Evolutionary conservation across 2,888 invertebrate species (phyloP).

Genomic region (Amphipyra berbera): DNA sequence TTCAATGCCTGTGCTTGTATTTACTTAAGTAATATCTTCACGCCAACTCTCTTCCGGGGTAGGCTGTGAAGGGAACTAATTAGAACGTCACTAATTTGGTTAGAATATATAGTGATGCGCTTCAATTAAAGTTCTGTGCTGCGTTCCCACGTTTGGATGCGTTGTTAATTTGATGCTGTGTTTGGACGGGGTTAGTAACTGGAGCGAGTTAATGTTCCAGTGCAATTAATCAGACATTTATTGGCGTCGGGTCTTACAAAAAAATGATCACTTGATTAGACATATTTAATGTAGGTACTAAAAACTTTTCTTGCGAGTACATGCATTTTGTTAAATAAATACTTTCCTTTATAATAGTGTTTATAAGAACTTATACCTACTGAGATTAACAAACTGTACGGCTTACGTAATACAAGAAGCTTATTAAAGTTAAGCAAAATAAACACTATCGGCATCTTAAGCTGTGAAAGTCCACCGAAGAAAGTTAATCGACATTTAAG

Average conservation of each 20-base stretch:
- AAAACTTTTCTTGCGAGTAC: no score
- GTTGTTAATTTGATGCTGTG: conserved; percentile 40
- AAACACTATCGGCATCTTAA: conserved; percentile 31
- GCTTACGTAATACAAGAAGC: conserved; percentile 35
- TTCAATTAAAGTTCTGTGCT: conserved; percentile 39
- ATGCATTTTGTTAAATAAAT: no score
- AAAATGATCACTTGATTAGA: no score
- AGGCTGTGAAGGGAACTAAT: conserved; percentile 32
- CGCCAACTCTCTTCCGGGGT: conserved; percentile 18
- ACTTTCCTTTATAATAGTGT: no score
- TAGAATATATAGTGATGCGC: conserved; percentile 33
- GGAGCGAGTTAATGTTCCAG: conserved; percentile 15
- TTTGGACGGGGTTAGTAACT: conserved; percentile 28
- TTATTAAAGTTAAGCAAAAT: conserved; percentile 38
- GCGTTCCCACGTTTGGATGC: conserved; percentile 50
- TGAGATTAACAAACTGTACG: conserved; percentile 5
- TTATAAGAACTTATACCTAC: not conserved
- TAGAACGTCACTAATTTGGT: conserved; percentile 50
- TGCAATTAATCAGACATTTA: not conserved
- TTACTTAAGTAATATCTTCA: conserved; percentile 37
- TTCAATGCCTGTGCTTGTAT: conserved; percentile 15
- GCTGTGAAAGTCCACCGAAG: conserved; percentile 45
- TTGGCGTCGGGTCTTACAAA: no score
- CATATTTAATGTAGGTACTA: no score
- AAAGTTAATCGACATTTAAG: conserved; percentile 50